These are phyloP conservation scores for Tethya wilhelma DNA, from an alignment of 37 sponge, comb jelly and placozoan genomes.

Conservation along the genomic window DNA sequence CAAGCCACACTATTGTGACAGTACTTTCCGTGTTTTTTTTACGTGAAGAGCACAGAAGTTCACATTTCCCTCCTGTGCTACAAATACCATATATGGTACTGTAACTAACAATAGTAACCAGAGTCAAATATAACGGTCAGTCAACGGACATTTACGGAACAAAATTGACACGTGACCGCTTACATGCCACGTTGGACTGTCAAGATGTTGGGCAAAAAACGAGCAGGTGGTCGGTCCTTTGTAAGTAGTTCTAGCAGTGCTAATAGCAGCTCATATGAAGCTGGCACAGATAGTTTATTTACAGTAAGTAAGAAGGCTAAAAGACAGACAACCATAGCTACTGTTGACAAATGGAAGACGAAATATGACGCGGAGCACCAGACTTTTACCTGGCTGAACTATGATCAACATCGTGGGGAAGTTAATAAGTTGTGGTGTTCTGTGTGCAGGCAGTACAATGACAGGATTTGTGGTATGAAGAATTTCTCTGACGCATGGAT, in stretches of 20 bases:
- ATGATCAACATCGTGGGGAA: not conserved
- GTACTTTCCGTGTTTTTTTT: too few relatives aligned
- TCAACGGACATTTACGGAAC: too few relatives aligned
- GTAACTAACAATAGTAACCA: too few relatives aligned
- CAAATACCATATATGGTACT: too few relatives aligned
- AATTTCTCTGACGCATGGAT: conserved; percentile 5
- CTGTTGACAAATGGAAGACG: not conserved
- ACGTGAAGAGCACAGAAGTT: too few relatives aligned
- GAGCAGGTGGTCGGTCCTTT: not conserved
- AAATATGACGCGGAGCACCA: not conserved
- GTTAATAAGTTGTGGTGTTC: not conserved
- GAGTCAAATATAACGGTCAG: too few relatives aligned
- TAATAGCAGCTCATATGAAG: too few relatives aligned
- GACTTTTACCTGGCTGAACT: not conserved
- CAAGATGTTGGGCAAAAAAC: not conserved
- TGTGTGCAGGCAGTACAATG: not conserved
- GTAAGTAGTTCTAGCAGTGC: not conserved
- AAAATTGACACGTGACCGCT: too few relatives aligned
- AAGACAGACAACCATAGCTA: not conserved
- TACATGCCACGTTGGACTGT: not conserved
- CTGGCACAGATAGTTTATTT: too few relatives aligned
- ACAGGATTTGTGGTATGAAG: not conserved
- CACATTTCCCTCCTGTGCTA: too few relatives aligned
- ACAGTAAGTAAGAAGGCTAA: not conserved
- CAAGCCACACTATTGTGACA: too few relatives aligned